Evolutionary conservation across 2,888 invertebrate genomes (phyloP), one percentile per base, ranked within the genome.

Genomic region (Trichopria drosophilae): DNA sequence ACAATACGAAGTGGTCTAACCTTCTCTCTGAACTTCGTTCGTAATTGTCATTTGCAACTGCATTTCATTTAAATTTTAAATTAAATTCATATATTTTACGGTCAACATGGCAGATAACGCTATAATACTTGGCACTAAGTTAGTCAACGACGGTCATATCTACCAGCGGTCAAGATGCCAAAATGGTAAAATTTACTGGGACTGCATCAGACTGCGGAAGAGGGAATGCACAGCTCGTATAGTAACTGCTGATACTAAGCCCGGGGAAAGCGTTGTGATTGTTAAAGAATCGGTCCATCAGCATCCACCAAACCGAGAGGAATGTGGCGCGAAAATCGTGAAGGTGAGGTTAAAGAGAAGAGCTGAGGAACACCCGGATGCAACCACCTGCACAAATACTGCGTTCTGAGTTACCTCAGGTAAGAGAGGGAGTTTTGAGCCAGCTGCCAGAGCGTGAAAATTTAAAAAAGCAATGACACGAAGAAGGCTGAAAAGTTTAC

Each of bases 181-280:
- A 6, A 26, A 40, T 15, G 40, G 26, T 13, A 40, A 26, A 24
- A n/a, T 26, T 23, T 40, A 40, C 13, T 40, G 28, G 40, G 40
- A 40, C 28, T 40, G 40, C 26, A 40, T 26, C 10, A 15, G 16
- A 26, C 13, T 40, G n/a, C 24, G 26, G 26, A n/a, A 9, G 26
- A 7, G n/a, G 16, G 16, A 26, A 24, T 40, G 40, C 24, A 13
- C 7, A 13, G 26, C 28, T 13, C n/a, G 26, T 23, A 28, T 28
- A 12, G n/a, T 26, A 23, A 40, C 28, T 7, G 4, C 26, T 1
- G 28, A 40, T 6, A 13, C 26, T 13, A n/a, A 26, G 16, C 24
- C 26, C 15, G 40, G 40, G 6, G 40, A 40, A 40, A n/a, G n/a
- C n/a, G n/a, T n/a, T n/a, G 18, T 40, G 13, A 19, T 26, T 26